Conservation (phyloP, 2,113 vertebrate genomes). For the Clarias batrachus region DNA sequence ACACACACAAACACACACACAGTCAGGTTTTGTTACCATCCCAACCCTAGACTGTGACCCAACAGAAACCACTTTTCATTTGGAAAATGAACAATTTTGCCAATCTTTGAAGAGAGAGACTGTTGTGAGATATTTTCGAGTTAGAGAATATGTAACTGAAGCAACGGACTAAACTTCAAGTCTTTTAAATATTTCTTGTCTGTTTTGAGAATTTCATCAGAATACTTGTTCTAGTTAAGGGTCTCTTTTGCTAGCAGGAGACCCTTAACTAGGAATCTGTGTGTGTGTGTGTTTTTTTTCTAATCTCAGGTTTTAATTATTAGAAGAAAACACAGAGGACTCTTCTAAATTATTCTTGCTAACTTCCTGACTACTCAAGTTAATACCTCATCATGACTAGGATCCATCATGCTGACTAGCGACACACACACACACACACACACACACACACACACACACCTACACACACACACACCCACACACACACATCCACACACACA, state of each 20-base stretch:
- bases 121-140: not conserved
- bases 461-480: no score
- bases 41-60: no score
- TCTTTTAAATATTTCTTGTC: not conserved
- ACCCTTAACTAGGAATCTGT: not conserved
- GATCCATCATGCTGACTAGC: not conserved
- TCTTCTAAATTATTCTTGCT: slow-evolving; percentile 20
- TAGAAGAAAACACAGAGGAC: not conserved
- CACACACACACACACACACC: not conserved
- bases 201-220: not conserved
- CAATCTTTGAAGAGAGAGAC: not conserved
- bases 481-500: no score
- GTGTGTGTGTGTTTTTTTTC: no score
- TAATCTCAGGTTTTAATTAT: not conserved
- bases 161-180: not conserved
- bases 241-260: not conserved
- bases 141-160: not conserved
- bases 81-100: not conserved
- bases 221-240: not conserved
- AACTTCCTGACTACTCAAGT: slow-evolving; percentile 10
- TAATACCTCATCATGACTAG: not conserved
- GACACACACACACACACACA: not conserved
- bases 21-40: no score
- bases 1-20: no score
- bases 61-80: no score